Conservation (phyloP, 2,888 invertebrate species). For the Fissipunctia ypsillon region DNA sequence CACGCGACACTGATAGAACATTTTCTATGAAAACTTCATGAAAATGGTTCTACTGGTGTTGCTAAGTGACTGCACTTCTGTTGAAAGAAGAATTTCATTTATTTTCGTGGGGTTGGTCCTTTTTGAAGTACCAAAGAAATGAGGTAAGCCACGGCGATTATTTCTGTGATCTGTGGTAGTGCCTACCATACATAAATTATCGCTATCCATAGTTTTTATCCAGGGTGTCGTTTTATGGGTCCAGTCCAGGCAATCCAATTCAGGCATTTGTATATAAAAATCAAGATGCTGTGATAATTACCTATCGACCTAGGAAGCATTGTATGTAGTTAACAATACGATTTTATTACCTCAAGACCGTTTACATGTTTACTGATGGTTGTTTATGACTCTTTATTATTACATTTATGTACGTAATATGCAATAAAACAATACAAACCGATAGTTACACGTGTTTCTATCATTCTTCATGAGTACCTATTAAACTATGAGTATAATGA, state of each 20-base stretch:
- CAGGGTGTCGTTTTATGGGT: too few relatives aligned
- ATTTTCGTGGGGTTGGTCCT: not conserved
- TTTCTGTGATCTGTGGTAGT: constrained; percentile 4
- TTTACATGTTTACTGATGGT: constrained; percentile 1
- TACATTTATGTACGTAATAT: not conserved
- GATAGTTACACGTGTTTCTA: constrained; percentile 14
- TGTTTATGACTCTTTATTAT: constrained; percentile 4
- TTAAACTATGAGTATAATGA: too few relatives aligned
- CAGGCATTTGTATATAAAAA: not conserved
- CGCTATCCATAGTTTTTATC: too few relatives aligned
- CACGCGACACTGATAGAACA: too few relatives aligned
- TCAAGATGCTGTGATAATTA: not conserved
- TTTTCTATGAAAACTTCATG: too few relatives aligned
- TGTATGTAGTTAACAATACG: not conserved
- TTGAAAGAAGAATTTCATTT: not conserved
- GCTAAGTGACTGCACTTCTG: not conserved
- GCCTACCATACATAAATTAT: not conserved
- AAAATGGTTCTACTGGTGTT: too few relatives aligned
- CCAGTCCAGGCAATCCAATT: not conserved
- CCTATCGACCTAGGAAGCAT: not conserved
- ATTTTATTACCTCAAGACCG: not conserved
- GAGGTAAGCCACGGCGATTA: not conserved
- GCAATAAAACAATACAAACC: constrained; percentile 15
- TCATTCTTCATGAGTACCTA: constrained; percentile 3
- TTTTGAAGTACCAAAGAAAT: not conserved